phyloP scores from a whole-genome alignment of 1,140 invertebrate genomes.

The Drosophila triauraria region DNA sequence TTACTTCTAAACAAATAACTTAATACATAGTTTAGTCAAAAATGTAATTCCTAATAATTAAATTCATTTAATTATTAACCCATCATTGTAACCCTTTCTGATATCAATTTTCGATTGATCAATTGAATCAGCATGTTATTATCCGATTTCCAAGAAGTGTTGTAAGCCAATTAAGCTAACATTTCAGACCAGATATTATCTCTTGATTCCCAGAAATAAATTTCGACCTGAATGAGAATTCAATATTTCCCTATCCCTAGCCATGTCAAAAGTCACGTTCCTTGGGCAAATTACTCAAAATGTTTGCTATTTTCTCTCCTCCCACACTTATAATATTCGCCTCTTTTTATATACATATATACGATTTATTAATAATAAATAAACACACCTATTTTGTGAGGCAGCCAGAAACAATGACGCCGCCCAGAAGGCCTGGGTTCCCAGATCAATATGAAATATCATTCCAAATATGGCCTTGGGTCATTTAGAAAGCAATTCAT shows the following conservation, averaged over 20 bases:
- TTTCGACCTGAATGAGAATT: conserved; percentile 6
- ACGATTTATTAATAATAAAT: conserved; percentile 45
- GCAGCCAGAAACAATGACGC: conserved; percentile 47
- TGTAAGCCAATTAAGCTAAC: not conserved
- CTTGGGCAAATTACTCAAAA: conserved; percentile 22
- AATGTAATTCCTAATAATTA: too few relatives aligned
- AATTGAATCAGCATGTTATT: not conserved
- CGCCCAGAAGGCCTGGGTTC: conserved; percentile 28
- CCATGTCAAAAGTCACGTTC: conserved; percentile 43
- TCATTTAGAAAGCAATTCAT: conserved; percentile 82
- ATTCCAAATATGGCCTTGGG: conserved; percentile 71
- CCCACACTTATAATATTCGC: conserved; percentile 32
- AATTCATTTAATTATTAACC: too few relatives aligned
- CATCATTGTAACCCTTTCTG: not conserved
- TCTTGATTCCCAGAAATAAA: conserved; percentile 14
- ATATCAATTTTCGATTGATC: not conserved
- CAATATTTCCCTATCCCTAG: conserved; percentile 5
- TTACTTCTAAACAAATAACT: too few relatives aligned
- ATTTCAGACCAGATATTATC: conserved; percentile 1
- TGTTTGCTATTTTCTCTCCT: conserved; percentile 4
- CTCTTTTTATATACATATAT: conserved; percentile 18
- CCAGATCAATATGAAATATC: conserved; percentile 75
- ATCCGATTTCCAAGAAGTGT: conserved; percentile 1
- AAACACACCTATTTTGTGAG: conserved; percentile 51
- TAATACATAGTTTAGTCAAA: too few relatives aligned